A percentile compares a stretch with the other conserved stretches of the same genome.
These are phyloP conservation scores for Stichopus chloronotus DNA, from an alignment of 35 echinoderm and acorn worm species.

Conservation along the genomic window DNA sequence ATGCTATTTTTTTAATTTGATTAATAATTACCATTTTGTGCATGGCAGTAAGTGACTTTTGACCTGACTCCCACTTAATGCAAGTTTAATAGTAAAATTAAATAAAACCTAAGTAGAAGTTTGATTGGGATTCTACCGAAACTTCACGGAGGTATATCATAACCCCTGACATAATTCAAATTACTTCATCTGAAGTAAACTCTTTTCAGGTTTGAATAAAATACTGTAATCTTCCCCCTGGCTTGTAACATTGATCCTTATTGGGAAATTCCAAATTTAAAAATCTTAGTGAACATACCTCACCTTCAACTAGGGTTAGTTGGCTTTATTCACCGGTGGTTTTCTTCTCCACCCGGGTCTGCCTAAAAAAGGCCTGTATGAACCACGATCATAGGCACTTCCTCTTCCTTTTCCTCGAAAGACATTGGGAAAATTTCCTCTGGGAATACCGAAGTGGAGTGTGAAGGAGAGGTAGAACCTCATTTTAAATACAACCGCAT, in stretches of 20 bases:
- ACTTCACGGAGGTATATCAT: neutral
- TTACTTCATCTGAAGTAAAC: conserved; percentile 36
- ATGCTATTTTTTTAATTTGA: too few species aligned
- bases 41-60: too few species aligned
- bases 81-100: too few species aligned
- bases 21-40: too few species aligned
- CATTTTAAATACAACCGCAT: too few species aligned
- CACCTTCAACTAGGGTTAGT: conserved; percentile 5
- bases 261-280: neutral
- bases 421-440: conserved; percentile 21
- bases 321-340: conserved; percentile 26
- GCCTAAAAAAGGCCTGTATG: conserved; percentile 43
- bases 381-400: neutral
- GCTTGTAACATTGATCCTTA: neutral
- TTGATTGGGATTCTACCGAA: too few species aligned
- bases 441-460: too few species aligned
- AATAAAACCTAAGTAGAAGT: too few species aligned
- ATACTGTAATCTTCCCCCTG: conserved; percentile 9
- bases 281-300: neutral
- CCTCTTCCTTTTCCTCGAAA: neutral
- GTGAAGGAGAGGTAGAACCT: too few species aligned
- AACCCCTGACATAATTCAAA: conserved; percentile 30
- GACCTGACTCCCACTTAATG: too few species aligned
- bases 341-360: conserved; percentile 10
- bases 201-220: neutral